Conservation (phyloP, 1,140 invertebrate genomes). For the Drosophila neocordata region DNA sequence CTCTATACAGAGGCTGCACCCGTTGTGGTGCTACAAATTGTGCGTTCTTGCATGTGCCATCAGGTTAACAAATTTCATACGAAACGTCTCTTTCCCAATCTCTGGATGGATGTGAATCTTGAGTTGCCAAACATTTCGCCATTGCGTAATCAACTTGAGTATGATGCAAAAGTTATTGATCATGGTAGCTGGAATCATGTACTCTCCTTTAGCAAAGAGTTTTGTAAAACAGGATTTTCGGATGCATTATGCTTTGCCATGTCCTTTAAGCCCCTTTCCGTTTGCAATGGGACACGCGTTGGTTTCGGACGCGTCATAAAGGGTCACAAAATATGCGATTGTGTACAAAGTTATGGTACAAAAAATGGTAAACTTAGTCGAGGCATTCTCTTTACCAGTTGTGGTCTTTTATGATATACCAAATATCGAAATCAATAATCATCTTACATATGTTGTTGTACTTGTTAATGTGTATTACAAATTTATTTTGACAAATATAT, state of each 20-base stretch:
- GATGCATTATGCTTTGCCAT: slow-evolving; percentile 55
- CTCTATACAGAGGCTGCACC: slow-evolving; percentile 76
- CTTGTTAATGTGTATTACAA: not conserved
- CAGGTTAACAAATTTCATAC: slow-evolving; percentile 44
- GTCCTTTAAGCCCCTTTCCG: slow-evolving; percentile 67
- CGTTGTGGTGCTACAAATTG: slow-evolving; percentile 62
- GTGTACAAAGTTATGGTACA: slow-evolving; percentile 67
- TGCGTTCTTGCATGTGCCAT: slow-evolving; percentile 55
- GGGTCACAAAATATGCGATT: slow-evolving; percentile 64
- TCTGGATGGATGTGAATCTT: slow-evolving; percentile 72
- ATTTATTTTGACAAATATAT: slow-evolving; percentile 11
- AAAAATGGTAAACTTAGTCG: slow-evolving; percentile 72
- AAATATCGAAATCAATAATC: not conserved
- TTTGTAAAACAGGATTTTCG: slow-evolving; percentile 48
- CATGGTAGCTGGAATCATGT: slow-evolving; percentile 51
- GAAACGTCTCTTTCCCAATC: slow-evolving; percentile 56
- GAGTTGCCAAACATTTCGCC: slow-evolving; percentile 20
- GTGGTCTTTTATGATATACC: slow-evolving; percentile 40
- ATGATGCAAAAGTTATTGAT: slow-evolving; percentile 66
- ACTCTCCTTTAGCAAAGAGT: slow-evolving; percentile 62
- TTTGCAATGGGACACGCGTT: slow-evolving; percentile 65
- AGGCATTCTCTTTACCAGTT: slow-evolving; percentile 47
- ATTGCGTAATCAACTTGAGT: slow-evolving; percentile 50
- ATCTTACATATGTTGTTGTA: not conserved
- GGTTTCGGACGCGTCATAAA: slow-evolving; percentile 63